A percentile compares a stretch with the other conserved stretches of the same genome.
phyloP scores from a whole-genome alignment of 2,888 invertebrate species.

The Sussaba pulchella region DNA sequence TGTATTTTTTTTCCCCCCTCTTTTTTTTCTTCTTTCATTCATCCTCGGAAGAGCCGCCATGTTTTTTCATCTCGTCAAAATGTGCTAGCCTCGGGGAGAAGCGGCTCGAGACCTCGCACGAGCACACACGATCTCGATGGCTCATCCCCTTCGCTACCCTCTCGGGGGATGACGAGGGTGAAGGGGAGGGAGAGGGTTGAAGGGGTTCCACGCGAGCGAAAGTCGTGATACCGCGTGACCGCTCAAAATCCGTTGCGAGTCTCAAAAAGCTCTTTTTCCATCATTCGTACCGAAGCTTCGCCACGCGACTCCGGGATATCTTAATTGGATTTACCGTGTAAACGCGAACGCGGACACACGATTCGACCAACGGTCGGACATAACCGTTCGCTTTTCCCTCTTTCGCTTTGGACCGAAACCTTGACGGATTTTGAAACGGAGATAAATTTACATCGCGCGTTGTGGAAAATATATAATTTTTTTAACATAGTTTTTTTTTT shows the following conservation, averaged over 20 bases:
- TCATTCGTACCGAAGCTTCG: constrained; percentile 8
- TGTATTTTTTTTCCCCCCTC: constrained; percentile 71
- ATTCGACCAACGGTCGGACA: background rate
- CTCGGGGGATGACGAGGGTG: constrained; percentile 31
- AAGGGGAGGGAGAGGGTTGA: constrained; percentile 6
- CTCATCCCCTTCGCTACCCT: constrained; percentile 57
- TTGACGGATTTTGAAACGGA: no score
- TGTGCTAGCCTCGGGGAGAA: constrained; percentile 77
- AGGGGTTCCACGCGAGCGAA: background rate
- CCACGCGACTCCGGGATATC: constrained; percentile 25
- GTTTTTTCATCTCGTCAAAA: constrained; percentile 82
- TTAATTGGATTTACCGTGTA: constrained; percentile 40
- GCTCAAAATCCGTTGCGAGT: constrained; percentile 26
- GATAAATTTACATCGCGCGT: background rate
- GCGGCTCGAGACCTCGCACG: constrained; percentile 45
- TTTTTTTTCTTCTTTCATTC: constrained; percentile 36
- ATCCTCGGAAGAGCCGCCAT: constrained; percentile 74
- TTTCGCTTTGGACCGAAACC: background rate
- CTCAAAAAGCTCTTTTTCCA: constrained; percentile 50
- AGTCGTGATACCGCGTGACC: background rate
- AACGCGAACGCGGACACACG: constrained; percentile 12
- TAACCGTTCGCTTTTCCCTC: background rate
- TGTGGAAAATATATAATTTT: no score
- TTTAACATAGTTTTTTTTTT: no score
- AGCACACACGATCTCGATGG: constrained; percentile 68